Percentiles rank a stretch among this genome's conserved stretches.
Evolutionary conservation across 2,113 vertebrate species (phyloP).

Genomic region (Oryzias celebensis): DNA sequence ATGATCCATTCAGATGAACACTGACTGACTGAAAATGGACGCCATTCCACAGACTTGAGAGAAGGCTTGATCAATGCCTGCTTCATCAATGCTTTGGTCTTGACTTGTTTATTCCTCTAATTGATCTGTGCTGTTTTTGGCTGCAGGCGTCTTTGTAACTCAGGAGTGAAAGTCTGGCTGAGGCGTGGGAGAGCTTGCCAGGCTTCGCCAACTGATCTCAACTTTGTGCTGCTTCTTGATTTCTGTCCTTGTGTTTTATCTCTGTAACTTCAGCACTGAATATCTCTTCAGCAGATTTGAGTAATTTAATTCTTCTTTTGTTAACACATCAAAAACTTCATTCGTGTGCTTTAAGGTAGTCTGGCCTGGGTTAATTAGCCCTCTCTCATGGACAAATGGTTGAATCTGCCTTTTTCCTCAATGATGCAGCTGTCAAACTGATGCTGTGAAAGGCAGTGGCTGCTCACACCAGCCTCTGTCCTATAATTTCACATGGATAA

Average conservation of each 20-base stretch:
- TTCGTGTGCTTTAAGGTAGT: slow-evolving; percentile 1
- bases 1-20: slow-evolving; percentile 34
- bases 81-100: slow-evolving; percentile 64
- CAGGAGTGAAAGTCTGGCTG: slow-evolving; percentile 20
- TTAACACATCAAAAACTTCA: slow-evolving; percentile 23
- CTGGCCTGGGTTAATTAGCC: slow-evolving; percentile 23
- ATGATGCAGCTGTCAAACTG: slow-evolving; percentile 40
- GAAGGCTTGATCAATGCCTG: slow-evolving; percentile 62
- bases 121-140: slow-evolving; percentile 50
- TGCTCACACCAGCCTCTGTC: slow-evolving; percentile 22
- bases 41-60: slow-evolving; percentile 30
- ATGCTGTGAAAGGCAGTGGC: slow-evolving; percentile 39
- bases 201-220: slow-evolving; percentile 24
- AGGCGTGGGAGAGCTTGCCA: slow-evolving; percentile 30
- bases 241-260: slow-evolving; percentile 8
- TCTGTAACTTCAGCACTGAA: not conserved
- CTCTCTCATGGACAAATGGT: slow-evolving; percentile 16
- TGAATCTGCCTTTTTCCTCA: slow-evolving; percentile 26
- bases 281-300: slow-evolving; percentile 17
- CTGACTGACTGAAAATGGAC: slow-evolving; percentile 43
- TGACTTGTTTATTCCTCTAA: slow-evolving; percentile 65
- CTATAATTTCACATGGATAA: slow-evolving; percentile 54
- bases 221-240: slow-evolving; percentile 9
- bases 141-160: slow-evolving; percentile 52
- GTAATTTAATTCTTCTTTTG: slow-evolving; percentile 4